Base-by-base conservation (phyloP, 2,888 invertebrate species). In the Gandaritis pyraliata region DNA sequence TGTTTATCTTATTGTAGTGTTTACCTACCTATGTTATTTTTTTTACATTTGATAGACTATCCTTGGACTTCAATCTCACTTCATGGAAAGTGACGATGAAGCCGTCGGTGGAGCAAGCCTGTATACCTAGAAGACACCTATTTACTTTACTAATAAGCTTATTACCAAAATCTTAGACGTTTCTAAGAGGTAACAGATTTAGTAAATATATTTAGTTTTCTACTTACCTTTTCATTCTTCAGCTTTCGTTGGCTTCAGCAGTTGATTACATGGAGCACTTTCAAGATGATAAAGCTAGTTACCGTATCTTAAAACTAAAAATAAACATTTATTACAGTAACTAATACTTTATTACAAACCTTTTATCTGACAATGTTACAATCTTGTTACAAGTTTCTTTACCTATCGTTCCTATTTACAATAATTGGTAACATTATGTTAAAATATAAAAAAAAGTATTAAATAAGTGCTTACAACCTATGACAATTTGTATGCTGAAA, bases 341-440 rank as follows among this genome's bases (percentile, higher is more conserved):
- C 85, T 86, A 82, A 86, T 80, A 82, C 78, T 90, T 90, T 90
- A 90, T 90, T 91, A 88, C 87, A 90, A 79, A 80, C 77, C 78
- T 70, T 78, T 59, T 73, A 51, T 57, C 65, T 56, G 53, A 59
- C 62, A 63, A 58, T 66, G 67, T 68, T 68, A 70, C 66, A 68
- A 64, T 65, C 49, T 61, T 66, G 67, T 68, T 66, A 69, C 67
- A 71, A 61, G 77, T 78, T 83, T 83, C 78, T 75, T 48, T 80
- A 73, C 72, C 82, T 76, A 77, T 68, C 74, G 73, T 72, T 68
- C 75, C 69, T 82, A 83, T 83, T 71, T 85, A 86, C 81, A 87
- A 78, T 78, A 74, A 81, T 81, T 89, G 90, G 90, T 89, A 90
- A 90, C 90, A 85, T 77, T 72, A 78, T 76, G 73, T 78, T 78